A percentile compares a stretch with the other conserved stretches of the same genome.
Conservation (phyloP, 1,140 invertebrate species). For the Bombyx mori region DNA sequence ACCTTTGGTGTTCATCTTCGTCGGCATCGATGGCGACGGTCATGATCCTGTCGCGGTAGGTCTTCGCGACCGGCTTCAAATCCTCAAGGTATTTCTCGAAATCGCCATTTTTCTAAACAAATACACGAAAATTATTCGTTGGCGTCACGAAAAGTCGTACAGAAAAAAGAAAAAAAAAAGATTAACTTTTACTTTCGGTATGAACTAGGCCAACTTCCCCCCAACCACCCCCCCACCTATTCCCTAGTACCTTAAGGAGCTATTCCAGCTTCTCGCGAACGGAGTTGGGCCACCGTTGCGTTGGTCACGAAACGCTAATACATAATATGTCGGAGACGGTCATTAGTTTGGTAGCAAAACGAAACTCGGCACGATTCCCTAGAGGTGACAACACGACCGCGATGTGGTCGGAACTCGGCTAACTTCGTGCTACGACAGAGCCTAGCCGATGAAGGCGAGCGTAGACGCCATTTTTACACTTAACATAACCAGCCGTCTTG, state of each 20-base stretch:
- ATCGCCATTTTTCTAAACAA: slow-evolving; percentile 78
- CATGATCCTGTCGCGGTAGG: slow-evolving; percentile 92
- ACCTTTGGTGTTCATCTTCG: slow-evolving; percentile 94
- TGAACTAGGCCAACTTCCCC: background rate
- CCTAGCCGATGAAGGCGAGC: too few relatives aligned
- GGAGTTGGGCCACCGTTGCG: too few relatives aligned
- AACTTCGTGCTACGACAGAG: too few relatives aligned
- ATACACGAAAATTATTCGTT: background rate
- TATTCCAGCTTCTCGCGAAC: too few relatives aligned
- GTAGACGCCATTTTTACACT: too few relatives aligned
- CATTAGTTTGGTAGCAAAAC: too few relatives aligned
- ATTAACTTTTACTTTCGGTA: background rate
- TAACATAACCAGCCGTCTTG: too few relatives aligned
- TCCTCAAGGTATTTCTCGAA: slow-evolving; percentile 85
- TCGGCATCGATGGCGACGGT: slow-evolving; percentile 97
- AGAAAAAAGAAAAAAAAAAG: background rate
- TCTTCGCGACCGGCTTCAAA: slow-evolving; percentile 85
- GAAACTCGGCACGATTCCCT: too few relatives aligned
- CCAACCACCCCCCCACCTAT: background rate
- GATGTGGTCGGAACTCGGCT: too few relatives aligned
- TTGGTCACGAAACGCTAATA: too few relatives aligned
- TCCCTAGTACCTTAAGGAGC: background rate
- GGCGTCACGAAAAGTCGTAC: background rate
- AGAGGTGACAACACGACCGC: too few relatives aligned
- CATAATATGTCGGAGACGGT: too few relatives aligned